Conservation (phyloP, 1,140 invertebrate species). For the Laupala kohalensis region DNA sequence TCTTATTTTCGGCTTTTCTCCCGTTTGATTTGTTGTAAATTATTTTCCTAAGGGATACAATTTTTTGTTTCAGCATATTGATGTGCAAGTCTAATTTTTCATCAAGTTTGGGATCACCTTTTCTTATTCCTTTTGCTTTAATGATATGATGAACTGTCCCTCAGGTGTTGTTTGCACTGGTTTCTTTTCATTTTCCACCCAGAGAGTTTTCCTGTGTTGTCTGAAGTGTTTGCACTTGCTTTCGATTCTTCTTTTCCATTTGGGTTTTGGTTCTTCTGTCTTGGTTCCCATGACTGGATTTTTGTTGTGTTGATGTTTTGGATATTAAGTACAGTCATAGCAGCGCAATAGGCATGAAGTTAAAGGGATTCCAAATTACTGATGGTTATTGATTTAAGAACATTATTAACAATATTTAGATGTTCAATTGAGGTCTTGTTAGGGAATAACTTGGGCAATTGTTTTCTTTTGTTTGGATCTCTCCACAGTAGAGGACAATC, state of each 20-base stretch:
- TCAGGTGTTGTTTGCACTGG: not conserved
- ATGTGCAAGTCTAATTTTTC: not conserved
- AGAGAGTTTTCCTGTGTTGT: not conserved
- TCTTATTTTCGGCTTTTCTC: not conserved
- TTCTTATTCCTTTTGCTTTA: not conserved
- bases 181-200: not conserved
- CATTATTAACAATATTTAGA: not conserved
- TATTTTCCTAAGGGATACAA: not conserved
- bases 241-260: not conserved
- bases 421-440: not conserved
- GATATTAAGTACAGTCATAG: not conserved
- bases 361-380: not conserved
- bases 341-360: not conserved
- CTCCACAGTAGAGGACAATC: not conserved
- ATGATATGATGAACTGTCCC: not conserved
- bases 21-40: not conserved
- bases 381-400: not conserved
- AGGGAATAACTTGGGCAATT: too few species aligned
- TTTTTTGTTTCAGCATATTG: not conserved
- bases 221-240: not conserved
- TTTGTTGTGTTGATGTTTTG: not conserved
- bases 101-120: not conserved
- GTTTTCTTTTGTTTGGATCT: not conserved
- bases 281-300: not conserved
- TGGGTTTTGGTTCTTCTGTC: not conserved